Evolutionary conservation across 2,113 vertebrate species (phyloP).

Genomic region (Peucedramus taeniatus): DNA sequence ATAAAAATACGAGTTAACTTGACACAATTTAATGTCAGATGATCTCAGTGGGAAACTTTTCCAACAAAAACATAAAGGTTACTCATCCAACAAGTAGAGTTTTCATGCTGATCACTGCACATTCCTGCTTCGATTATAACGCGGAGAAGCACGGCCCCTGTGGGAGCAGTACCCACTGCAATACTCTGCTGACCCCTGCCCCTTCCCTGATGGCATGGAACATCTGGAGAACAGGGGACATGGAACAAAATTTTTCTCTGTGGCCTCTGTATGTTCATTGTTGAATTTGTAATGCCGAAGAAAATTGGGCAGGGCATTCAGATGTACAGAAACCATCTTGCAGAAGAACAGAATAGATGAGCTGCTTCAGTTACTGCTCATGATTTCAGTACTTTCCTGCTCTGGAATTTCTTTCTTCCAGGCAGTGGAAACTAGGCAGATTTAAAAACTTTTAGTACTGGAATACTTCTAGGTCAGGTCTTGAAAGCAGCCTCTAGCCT

Average conservation of each 20-base stretch:
- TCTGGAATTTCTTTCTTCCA: neutral
- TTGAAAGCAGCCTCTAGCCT: neutral
- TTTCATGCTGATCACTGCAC: conserved; percentile 50
- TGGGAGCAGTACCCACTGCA: conserved; percentile 45
- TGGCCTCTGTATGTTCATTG: neutral
- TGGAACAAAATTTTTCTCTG: neutral
- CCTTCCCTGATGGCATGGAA: conserved; percentile 2
- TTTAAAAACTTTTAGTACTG: neutral
- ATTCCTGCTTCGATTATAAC: conserved; percentile 30
- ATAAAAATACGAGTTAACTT: neutral
- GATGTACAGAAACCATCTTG: neutral
- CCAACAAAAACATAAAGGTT: conserved; percentile 43
- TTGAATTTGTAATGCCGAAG: neutral
- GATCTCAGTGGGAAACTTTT: conserved; percentile 45
- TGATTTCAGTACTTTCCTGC: neutral
- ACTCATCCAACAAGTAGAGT: neutral
- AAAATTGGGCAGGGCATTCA: neutral
- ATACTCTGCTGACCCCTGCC: conserved; percentile 1
- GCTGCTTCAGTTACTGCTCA: neutral
- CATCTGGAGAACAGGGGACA: conserved; percentile 43
- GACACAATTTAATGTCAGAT: neutral
- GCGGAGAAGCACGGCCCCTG: neutral
- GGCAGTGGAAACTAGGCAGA: neutral
- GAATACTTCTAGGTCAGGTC: neutral
- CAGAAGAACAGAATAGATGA: neutral